Percentiles rank a stretch among this genome's conserved stretches.
Evolutionary conservation across 2,113 vertebrate species (phyloP).

Genomic region (Centrocercus urophasianus): DNA sequence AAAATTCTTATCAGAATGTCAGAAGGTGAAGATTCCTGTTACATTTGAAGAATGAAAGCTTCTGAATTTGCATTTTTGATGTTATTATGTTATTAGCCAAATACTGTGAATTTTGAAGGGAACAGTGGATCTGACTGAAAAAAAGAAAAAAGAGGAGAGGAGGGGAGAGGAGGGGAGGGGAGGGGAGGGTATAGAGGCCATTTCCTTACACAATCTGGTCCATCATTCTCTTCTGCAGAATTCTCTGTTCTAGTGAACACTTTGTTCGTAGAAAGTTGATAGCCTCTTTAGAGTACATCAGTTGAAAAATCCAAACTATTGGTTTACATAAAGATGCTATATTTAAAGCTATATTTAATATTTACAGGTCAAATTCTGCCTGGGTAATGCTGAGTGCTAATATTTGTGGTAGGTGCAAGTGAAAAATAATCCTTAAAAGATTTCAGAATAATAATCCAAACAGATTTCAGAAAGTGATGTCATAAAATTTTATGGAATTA

Average conservation of each 20-base stretch:
- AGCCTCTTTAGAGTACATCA: neutral
- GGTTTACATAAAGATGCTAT: neutral
- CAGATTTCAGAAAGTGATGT: fast-evolving
- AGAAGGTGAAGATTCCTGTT: neutral
- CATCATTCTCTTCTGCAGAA: neutral
- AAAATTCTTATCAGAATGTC: neutral
- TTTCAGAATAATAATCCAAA: neutral
- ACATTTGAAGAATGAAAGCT: neutral
- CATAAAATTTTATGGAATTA: neutral
- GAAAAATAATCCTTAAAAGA: neutral
- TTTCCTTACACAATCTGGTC: neutral
- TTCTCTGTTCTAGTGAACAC: neutral
- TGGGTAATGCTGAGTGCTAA: neutral
- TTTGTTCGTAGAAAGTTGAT: neutral
- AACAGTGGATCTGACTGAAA: neutral
- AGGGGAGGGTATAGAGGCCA: neutral
- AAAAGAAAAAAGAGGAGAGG: neutral
- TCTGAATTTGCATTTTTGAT: neutral
- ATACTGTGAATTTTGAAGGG: neutral
- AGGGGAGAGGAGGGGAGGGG: no score
- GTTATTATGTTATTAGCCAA: neutral
- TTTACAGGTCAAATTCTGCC: neutral
- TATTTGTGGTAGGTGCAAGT: neutral
- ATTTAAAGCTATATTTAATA: neutral
- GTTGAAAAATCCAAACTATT: neutral